Evolutionary conservation across 1,140 invertebrate genomes (phyloP), one percentile per base, ranked within the genome.

Genomic region (Neodiprion lecontei): DNA sequence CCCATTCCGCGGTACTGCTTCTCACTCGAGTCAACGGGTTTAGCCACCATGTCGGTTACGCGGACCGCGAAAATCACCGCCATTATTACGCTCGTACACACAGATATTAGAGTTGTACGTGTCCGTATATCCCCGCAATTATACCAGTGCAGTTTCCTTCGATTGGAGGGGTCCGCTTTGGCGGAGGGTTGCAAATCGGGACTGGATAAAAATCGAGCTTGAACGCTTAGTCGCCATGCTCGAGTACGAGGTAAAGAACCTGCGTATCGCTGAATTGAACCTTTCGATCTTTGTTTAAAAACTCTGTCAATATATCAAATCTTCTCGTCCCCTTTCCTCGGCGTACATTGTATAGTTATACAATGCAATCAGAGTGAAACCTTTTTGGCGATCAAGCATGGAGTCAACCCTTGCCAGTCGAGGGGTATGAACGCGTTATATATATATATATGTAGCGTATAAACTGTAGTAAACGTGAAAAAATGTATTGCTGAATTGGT

Each of bases 41-140:
- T 77, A 79, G 78, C 78, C 77, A 77, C 28, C 53, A 61, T 76
- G 70, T 79, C 84, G 76, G 82, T 86, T 84, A 85, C 80, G 82
- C 81, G 84, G 79, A 84, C 81, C 82, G 81, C 84, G 81, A 82
- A 85, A 85, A 84, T 84, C 79, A 80, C 77, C 84, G 83, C 79
- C 78, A 83, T 80, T 79, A 79, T 80, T 78, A 78, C 68, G 78
- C 80, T 79, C 81, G 5, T 40, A 40, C 28, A 40, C 28, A 40
- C 1, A 40, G 28, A 40, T 40, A 61, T 61, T 9, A 5, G 53
- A 61, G 28, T 2, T 40, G 28, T 40, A 40, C 5, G 28, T 40
- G 28, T 40, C 1, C 28, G 28, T 61, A 9, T 61, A 61, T 61
- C 53, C 53, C 11, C 53, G 53, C 53, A 61, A 61, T 61, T 61